Base-by-base conservation (phyloP, 2,113 vertebrate species). In the Globicephala melas region DNA sequence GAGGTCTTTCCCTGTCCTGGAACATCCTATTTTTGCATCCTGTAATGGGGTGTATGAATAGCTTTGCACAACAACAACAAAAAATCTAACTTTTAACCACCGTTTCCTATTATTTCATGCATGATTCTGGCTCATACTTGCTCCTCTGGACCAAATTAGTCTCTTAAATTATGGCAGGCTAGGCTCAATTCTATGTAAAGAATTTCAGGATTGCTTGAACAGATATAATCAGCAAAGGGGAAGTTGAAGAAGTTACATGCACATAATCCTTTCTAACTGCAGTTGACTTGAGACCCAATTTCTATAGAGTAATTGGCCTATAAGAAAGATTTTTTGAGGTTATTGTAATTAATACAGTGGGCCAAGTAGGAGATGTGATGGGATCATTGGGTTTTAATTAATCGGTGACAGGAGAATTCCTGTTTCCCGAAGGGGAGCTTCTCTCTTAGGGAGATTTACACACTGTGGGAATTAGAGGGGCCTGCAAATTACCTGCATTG, bases 281-380 rank as follows among this genome's bases (percentile, higher is more conserved):
- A 73, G 91, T 60, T 63, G 73, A 93, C 86, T 83, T 67, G 79
- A 91, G 94, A 58, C 65, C 85, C 82, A 92, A 93, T 96, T 90
- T 68, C 70, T 55, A 0, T 6, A 0, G 63, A 94, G 97, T 96
- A 86, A 97, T n/a, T 96, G 93, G 80, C 89, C 96, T 82, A 8
- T 85, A 95, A 97, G 97, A 47, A 83, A 84, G 18, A 65, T 97
- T 96, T 80, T 76, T 76, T 25, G 71, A 38, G 1, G 31, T 60
- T 85, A 53, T 25, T 67, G 68, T 83, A 58, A 86, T 87, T 70
- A 95, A 80, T 79, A 82, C 93, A 91, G 9, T 60, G 74, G 97
- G 44, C 87, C 60, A 41, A n/a, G 67, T 8, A n/a, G 38, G 58
- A 41, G 63, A 60, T 28, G 58, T 3, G 36, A 60, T 76, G 58